Base-by-base conservation (phyloP, 2,797 vertebrate species). In the Oreonectes daqikongensis region DNA sequence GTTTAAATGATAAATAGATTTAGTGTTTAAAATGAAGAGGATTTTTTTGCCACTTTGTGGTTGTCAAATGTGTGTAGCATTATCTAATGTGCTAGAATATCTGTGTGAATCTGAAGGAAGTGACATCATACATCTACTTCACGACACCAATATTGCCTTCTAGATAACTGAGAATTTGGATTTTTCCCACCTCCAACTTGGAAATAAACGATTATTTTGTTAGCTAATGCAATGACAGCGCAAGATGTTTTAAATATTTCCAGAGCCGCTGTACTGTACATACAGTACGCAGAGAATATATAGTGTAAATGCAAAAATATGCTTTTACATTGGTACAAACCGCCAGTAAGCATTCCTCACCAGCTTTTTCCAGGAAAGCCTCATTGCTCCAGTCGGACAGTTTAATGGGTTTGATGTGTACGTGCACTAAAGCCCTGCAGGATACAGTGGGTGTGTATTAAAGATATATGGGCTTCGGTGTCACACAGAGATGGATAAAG, bases 321-420 rank as follows among this genome's bases (percentile, higher is more conserved):
- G 59, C 20, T 64, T 63, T 9, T 12, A 63, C 59, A 50, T 24
- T 22, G 11, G 44, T 8, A 18, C 2, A n/a, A 17, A 14, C 40
- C 5, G 28, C 22, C 40, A 50, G 70, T 22, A 24, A 18, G 32
- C 14, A 60, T 7, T 6, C 24, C 24, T 24, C 12, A 10, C 52
- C 22, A 11, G 1, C 55, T 46, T 14, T 57, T 57, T 65, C 63
- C 63, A 42, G 61, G 61, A 64, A 42, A 3, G 55, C 69, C 6
- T 63, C 59, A 24, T 32, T 32, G 50, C 5, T 17, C 24, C 15
- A 57, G 68, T 64, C 77, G 85, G 88, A 91, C 88, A 88, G 74
- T 87, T 88, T 91, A 89, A 90, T 90, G 86, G 85, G 77, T 90
- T 89, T 88, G 83, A 89, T 85, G 86, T 86, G 86, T 87, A 83